Evolutionary conservation across 2,888 invertebrate species (phyloP).

Genomic region (Palloptera scutellata): DNA sequence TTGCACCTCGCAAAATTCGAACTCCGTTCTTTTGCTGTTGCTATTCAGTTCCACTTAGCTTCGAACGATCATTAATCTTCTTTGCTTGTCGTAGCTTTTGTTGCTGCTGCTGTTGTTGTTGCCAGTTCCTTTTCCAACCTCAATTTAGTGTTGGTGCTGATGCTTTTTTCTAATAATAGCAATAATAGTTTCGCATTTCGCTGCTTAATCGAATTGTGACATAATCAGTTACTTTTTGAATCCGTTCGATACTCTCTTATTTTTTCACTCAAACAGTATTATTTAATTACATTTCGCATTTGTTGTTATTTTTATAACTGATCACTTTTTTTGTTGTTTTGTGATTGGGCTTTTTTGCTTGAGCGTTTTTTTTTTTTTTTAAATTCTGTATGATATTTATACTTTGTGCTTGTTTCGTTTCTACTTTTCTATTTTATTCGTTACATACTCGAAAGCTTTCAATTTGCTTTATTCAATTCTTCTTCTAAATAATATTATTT

Average conservation of each 20-base stretch:
- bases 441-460: too few relatives aligned
- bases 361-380: constrained; percentile 30
- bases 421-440: too few relatives aligned
- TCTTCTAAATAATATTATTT: constrained; percentile 14
- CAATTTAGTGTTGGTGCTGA: not conserved
- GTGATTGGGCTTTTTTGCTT: constrained; percentile 31
- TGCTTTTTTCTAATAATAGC: not conserved
- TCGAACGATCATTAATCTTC: not conserved
- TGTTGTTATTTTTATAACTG: not conserved
- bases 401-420: constrained; percentile 10
- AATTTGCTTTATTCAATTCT: not conserved
- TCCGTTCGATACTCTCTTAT: constrained; percentile 8
- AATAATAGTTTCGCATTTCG: not conserved
- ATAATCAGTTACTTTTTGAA: constrained; percentile 31
- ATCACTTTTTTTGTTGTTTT: constrained; percentile 14
- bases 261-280: not conserved
- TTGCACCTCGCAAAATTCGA: too few relatives aligned
- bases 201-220: constrained; percentile 9
- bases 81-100: not conserved
- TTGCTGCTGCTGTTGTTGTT: constrained; percentile 3
- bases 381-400: constrained; percentile 11
- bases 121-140: not conserved
- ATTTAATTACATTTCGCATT: constrained; percentile 26
- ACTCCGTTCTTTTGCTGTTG: too few relatives aligned
- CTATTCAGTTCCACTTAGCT: too few relatives aligned